Base-by-base conservation (phyloP, 2,888 invertebrate genomes). In the Xanthostigma xanthostigma region DNA sequence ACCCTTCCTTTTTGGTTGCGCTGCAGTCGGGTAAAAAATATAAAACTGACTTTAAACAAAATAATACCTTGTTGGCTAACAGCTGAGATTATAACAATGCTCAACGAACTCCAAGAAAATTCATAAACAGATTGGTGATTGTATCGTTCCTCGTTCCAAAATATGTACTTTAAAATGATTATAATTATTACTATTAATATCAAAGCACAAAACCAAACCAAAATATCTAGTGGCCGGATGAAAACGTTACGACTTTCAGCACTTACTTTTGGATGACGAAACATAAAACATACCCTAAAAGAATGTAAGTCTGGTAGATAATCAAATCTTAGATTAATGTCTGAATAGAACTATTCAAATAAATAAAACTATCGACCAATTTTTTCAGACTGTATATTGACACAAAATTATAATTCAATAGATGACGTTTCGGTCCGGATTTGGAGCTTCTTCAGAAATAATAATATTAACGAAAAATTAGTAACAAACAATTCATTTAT, bases 41-140 rank as follows among this genome's bases (percentile, higher is more conserved):
- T 27, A 27, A 27, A 27, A 27, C 6, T 27, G 27, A 6, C 6
- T 6, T 27, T 27, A 27, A 27, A 27, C 3, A 27, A 6, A 27
- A 27, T 5, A 27, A 6, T 53, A 60, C 63, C 64, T 60, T 64
- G 64, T 53, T 64, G 64, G 49, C 61, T 62, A 46, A 64, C 56
- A 5, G 61, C 58, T 14, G 59, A 60, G 12, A 61, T 51, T 9
- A 58, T 55, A 49, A 56, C 57, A 33, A 64, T 41, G 6, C 56
- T 42, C 27, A 57, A 51, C 37, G 55, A 54, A 48, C 62, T 60
- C 62, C 61, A 62, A 38, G 55, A 46, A 12, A 44, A 27, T 37
- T 42, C 42, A 41, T 41, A 14, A 8, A 43, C 34, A 12, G 45
- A 38, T 2, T 46, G 27, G 36, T 49, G 45, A 38, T 44, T 51